Base-by-base conservation (phyloP, 2,888 invertebrate species). In the Drosophila limbata region DNA sequence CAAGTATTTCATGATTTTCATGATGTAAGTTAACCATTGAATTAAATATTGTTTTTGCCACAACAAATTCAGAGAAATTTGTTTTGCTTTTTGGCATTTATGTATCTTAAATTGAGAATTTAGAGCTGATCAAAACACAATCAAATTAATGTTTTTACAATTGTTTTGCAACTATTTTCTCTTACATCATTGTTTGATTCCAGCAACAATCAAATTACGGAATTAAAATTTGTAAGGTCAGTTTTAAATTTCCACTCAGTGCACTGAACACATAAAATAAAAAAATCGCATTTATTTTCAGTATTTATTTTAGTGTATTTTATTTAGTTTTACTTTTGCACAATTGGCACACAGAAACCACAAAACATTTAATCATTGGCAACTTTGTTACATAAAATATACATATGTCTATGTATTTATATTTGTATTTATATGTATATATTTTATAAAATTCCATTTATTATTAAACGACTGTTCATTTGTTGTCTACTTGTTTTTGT, bases 281-380 rank as follows among this genome's bases (percentile, higher is more conserved):
- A 25, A 19, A 39, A 17, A 53, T 47, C 40, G 11, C 9, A 33
- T 25, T 48, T 64, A 56, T 56, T 56, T 59, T 37, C 13, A 11
- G 45, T 50, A 56, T 62, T 59, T 64, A 37, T 28, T 44, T 66
- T 50, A 64, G 48, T 76, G 63, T 65, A 71, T 63, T 51, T 51
- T 44, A 57, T 62, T 45, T 73, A 61, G 57, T 40, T 56, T 33
- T 48, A 64, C 33, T 69, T 62, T 65, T 60, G 59, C 62, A 70
- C 66, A 71, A 35, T 70, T 81, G 72, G 69, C 79, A 82, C 72
- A 84, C 69, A 69, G 62, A 87, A 84, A 71, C 82, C 82, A 69
- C 79, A 88, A 67, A 76, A 82, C 65, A 82, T 88, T 74, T 68
- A 60, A 69, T 69, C 53, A 79, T 85, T 82, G 79, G 88, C 88